phyloP scores from a whole-genome alignment of 2,888 invertebrate genomes.

The Tryphoninae sp. region DNA sequence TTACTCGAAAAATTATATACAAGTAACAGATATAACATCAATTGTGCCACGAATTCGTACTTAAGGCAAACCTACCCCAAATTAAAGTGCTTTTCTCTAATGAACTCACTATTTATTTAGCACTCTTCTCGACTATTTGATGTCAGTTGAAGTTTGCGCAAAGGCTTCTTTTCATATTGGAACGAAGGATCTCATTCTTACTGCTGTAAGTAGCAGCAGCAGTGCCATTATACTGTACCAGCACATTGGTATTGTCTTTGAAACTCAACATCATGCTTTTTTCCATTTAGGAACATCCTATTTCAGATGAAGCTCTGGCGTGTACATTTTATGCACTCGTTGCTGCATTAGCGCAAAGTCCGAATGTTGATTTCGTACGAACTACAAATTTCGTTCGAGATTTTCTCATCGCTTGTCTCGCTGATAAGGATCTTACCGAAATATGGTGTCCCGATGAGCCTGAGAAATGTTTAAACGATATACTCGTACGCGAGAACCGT shows the following conservation, averaged over 20 bases:
- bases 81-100: slow-evolving; percentile 5
- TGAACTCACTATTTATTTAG: slow-evolving; percentile 74
- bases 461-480: slow-evolving; percentile 85
- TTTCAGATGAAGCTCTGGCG: slow-evolving; percentile 85
- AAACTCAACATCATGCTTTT: background rate
- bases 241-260: background rate
- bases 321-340: slow-evolving; percentile 91
- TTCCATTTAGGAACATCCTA: slow-evolving; percentile 87
- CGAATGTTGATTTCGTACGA: slow-evolving; percentile 83
- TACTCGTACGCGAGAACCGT: slow-evolving; percentile 85
- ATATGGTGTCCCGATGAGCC: slow-evolving; percentile 93
- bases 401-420: slow-evolving; percentile 91
- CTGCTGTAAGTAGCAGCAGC: slow-evolving; percentile 84
- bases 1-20: no score
- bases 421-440: slow-evolving; percentile 92
- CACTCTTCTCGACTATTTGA: slow-evolving; percentile 86
- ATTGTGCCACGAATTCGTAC: no score
- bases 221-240: background rate
- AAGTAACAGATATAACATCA: no score
- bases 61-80: no score
- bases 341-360: slow-evolving; percentile 87
- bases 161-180: slow-evolving; percentile 90
- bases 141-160: slow-evolving; percentile 86
- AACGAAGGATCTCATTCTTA: slow-evolving; percentile 90
- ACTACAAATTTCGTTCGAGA: slow-evolving; percentile 92